Evolutionary conservation across 1,140 invertebrate genomes (phyloP), one percentile per base, ranked within the genome.

Genomic region (Portunus trituberculatus): DNA sequence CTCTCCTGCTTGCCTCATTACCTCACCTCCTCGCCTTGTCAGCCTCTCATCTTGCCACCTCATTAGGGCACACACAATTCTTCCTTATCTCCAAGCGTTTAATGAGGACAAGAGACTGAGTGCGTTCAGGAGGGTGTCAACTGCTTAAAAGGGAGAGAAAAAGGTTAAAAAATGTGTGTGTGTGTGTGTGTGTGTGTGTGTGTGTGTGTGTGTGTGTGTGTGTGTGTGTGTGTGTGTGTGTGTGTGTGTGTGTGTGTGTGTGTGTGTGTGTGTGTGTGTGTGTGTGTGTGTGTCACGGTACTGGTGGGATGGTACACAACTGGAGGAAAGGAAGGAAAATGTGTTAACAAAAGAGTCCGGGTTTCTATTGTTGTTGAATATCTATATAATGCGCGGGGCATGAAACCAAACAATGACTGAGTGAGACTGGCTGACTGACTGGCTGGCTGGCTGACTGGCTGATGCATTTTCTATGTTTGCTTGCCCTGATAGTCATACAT

Each of bases 161-260:
- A 25, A 14, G 12, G 6, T 4, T 86, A 28, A 0, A 25, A 12
- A 12, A 45, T 28, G 29, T 45, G 25, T n/a, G n/a, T 28, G 28
- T 31, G 39, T 90, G 88, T 45, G 88, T 90, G 88, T 90, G 88
- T 45, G 88, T 90, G 88, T 32, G 88, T 90, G 45, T 90, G 88
- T 90, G 88, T 90, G 45, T 90, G 88, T 39, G 45, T 20, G 88
- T 90, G 45, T 90, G 32, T 90, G 88, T 90, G 88, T 90, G 45
- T 90, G 88, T 90, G 45, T 90, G 88, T 90, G 45, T 90, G 88
- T 90, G 45, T 90, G 88, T 90, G 45, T 90, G 88, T 90, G 45
- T 90, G 88, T 45, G 45, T 90, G 88, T 90, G 45, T 45, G 88
- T 90, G 45, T 90, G 88, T 45, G 45, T 90, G 88, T 90, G 45